phyloP scores from a whole-genome alignment of 2,888 invertebrate genomes.

The Melieria crassipennis region DNA sequence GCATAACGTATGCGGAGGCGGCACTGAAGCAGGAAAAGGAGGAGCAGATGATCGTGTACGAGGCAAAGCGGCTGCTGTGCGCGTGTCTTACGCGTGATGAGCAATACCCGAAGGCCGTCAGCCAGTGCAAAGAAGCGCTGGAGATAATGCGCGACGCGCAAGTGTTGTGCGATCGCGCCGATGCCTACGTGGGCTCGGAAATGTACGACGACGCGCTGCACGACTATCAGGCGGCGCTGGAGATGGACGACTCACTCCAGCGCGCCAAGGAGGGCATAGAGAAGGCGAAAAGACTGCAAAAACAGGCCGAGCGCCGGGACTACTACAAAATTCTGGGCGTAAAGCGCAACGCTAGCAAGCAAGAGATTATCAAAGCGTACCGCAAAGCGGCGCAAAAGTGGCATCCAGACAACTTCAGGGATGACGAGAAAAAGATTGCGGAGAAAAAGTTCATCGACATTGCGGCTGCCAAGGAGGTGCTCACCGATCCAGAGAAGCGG shows the following conservation, averaged over 20 bases:
- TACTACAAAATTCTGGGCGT: conserved; percentile 92
- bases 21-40: conserved; percentile 77
- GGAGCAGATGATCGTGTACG: conserved; percentile 76
- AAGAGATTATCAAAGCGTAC: conserved; percentile 95
- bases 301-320: conserved; percentile 91
- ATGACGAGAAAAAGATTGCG: conserved; percentile 91
- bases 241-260: conserved; percentile 80
- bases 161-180: conserved; percentile 89
- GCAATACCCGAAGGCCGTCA: conserved; percentile 76
- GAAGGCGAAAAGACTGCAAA: conserved; percentile 90
- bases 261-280: conserved; percentile 90
- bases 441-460: conserved; percentile 99
- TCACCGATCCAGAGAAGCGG: conserved; percentile 90
- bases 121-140: conserved; percentile 82
- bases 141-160: conserved; percentile 79
- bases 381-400: conserved; percentile 96
- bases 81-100: conserved; percentile 79
- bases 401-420: conserved; percentile 96
- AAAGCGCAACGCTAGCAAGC: conserved; percentile 87
- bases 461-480: conserved; percentile 96
- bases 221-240: conserved; percentile 86
- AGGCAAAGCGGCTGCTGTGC: conserved; percentile 82
- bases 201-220: conserved; percentile 93
- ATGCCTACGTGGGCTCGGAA: conserved; percentile 89
- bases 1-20: conserved; percentile 75